Percentiles rank a stretch among this genome's conserved stretches.
These are phyloP conservation scores for Harpagifer antarcticus DNA, from an alignment of 2,797 vertebrate species.

Conservation along the genomic window DNA sequence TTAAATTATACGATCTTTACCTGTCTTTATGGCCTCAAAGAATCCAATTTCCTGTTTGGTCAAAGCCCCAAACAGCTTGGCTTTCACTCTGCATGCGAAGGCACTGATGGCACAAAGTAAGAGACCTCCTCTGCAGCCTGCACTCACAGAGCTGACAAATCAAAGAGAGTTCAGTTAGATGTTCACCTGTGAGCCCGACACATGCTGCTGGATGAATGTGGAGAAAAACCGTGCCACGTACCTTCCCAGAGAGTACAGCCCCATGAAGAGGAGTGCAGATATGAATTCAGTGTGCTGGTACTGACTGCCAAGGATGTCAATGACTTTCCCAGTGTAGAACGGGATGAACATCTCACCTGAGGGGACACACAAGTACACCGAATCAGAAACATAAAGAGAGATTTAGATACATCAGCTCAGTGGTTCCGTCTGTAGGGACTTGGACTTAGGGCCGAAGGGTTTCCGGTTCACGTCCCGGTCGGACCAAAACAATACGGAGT, in stretches of 20 bases:
- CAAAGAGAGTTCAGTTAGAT: not conserved
- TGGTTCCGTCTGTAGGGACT: not conserved
- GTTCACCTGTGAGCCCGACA: not conserved
- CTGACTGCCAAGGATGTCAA: constrained; percentile 84
- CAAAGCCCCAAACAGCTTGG: constrained; percentile 75
- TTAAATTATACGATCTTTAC: constrained; percentile 43
- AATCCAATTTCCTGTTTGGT: constrained; percentile 82
- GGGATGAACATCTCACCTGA: constrained; percentile 89
- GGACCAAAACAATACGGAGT: too few relatives aligned
- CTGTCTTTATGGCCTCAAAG: constrained; percentile 79
- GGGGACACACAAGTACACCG: not conserved
- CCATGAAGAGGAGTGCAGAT: constrained; percentile 82
- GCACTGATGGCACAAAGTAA: constrained; percentile 71
- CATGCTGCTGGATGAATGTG: not conserved
- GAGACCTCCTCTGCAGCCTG: constrained; percentile 79
- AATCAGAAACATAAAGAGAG: not conserved
- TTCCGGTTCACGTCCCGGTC: too few relatives aligned
- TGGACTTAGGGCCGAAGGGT: too few relatives aligned
- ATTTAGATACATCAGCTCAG: not conserved
- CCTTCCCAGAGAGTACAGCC: constrained; percentile 83
- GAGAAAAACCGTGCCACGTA: constrained; percentile 24
- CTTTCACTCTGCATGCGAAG: constrained; percentile 71
- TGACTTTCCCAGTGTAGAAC: constrained; percentile 88
- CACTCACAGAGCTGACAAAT: constrained; percentile 71
- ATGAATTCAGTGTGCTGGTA: constrained; percentile 79